These are phyloP conservation scores for Mixornis gularis DNA, from an alignment of 2,113 vertebrate species.

Conservation along the genomic window DNA sequence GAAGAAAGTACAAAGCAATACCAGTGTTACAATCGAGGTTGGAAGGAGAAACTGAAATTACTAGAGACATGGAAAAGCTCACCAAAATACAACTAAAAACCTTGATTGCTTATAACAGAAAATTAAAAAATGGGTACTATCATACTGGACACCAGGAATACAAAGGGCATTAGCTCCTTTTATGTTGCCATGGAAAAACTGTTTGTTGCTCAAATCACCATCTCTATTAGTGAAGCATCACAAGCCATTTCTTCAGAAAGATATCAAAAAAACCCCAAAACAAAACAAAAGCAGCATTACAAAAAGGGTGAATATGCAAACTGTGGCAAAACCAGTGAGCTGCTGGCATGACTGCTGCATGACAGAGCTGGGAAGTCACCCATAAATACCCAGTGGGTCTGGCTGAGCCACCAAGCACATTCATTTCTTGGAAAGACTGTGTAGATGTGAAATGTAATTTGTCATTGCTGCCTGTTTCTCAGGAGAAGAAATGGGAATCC, in stretches of 20 bases:
- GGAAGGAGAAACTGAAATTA: neutral
- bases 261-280: neutral
- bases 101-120: neutral
- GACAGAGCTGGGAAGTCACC: neutral
- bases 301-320: neutral
- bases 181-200: neutral
- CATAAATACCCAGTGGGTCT: neutral
- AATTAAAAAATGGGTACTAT: neutral
- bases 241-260: neutral
- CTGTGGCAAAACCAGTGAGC: neutral
- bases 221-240: neutral
- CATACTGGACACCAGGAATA: neutral
- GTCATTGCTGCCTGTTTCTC: neutral
- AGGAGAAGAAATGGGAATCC: neutral
- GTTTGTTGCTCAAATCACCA: neutral
- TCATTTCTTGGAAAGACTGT: neutral
- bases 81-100: neutral
- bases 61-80: neutral
- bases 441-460: neutral
- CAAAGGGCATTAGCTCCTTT: neutral
- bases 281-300: neutral
- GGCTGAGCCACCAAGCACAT: neutral
- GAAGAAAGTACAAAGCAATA: neutral
- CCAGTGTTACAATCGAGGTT: neutral
- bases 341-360: neutral